Base-by-base conservation (phyloP, 2,888 invertebrate species). In the Volucella inflata region DNA sequence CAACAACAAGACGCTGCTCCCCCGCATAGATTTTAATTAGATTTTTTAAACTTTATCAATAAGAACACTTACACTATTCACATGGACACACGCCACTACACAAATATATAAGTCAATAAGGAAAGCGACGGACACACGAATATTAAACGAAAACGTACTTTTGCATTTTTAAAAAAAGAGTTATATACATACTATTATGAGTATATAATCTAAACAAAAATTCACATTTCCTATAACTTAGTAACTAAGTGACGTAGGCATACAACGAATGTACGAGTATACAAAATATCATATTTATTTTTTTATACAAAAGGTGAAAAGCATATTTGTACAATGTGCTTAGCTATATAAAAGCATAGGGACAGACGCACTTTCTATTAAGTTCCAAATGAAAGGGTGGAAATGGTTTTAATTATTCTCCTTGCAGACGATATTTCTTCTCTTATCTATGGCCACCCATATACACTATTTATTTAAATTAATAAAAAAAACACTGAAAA, bases 351-450 rank as follows among this genome's bases (percentile, higher is more conserved):
- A 64, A 30, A 44, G 16, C 17, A 17, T 60, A 55, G 67, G 70
- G 57, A 62, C 14, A 46, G 38, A 57, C 57, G 60, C 87, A 87
- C 87, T 87, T 87, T 87, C 87, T 84, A 80, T 87, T 87, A 77
- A 87, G 87, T 87, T 87, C 75, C 67, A 78, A 40, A 51, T 82
- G 82, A 70, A 72, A 51, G 74, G 82, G 65, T 53, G 16, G 16
- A 44, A 71, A 60, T 64, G 62, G 74, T 74, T 79, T 64, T 64
- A 38, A 10, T 4, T 17, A 2, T 12, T 3, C 8, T 17, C 21
- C 12, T 17, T 16, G 4, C 21, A 50, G 21, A 2, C 12, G 3
- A 17, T 17, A 17, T 53, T 53, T 42, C 8, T 30, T 30, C 42
- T 36, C 53, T 8, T 3, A 1, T 36, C 44, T 12, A 50, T 48